Evolutionary conservation across 2,113 vertebrate species (phyloP).

Genomic region (Osmerus mordax): DNA sequence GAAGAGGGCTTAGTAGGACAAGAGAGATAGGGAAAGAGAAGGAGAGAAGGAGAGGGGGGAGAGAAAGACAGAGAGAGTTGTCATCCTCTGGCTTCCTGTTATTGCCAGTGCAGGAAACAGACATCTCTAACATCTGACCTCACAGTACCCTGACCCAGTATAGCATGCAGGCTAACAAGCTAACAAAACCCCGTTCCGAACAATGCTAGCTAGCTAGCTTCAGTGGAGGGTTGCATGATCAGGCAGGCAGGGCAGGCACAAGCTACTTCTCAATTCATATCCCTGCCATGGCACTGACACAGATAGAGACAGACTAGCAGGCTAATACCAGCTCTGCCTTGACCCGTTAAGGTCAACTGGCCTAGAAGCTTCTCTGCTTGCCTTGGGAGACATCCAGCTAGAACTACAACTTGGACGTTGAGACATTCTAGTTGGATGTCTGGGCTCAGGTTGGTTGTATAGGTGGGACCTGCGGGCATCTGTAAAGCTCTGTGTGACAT

Average conservation of each 20-base stretch:
- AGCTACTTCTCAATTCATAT: too few relatives aligned
- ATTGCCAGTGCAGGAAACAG: constrained; percentile 66
- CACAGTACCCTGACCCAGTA: constrained; percentile 15
- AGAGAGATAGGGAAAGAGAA: neutral
- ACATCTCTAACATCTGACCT: constrained; percentile 20
- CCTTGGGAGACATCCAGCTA: too few relatives aligned
- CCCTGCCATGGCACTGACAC: neutral
- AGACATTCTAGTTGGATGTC: too few relatives aligned
- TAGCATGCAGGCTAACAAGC: constrained; percentile 12
- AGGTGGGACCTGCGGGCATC: too few relatives aligned
- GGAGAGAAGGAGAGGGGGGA: neutral
- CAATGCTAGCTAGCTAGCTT: neutral
- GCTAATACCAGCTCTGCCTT: constrained; percentile 10
- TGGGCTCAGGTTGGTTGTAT: too few relatives aligned
- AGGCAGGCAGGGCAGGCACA: too few relatives aligned
- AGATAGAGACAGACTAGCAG: neutral
- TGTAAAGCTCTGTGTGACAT: too few relatives aligned
- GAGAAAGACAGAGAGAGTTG: too few relatives aligned
- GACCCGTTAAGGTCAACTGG: too few relatives aligned
- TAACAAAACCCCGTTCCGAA: neutral
- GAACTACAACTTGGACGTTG: too few relatives aligned
- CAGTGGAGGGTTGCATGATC: neutral
- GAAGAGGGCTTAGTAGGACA: too few relatives aligned
- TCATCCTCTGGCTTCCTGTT: constrained; percentile 67
- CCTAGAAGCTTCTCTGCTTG: too few relatives aligned